Evolutionary conservation across 2,888 invertebrate genomes (phyloP).

Genomic region (Tethea ocularis): DNA sequence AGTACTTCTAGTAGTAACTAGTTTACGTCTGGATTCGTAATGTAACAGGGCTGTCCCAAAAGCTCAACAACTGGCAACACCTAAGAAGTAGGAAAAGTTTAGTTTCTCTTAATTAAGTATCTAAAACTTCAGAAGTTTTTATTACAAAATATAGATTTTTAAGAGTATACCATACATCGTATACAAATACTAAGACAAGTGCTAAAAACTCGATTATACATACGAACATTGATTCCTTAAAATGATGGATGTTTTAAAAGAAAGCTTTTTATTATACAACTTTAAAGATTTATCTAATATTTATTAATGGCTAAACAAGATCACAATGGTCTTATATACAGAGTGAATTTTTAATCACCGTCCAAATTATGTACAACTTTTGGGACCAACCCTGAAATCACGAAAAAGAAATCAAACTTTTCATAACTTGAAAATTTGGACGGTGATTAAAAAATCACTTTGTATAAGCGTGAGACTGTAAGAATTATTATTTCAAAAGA

Average conservation of each 20-base stretch:
- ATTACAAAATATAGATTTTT: constrained; percentile 6
- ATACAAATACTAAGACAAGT: constrained; percentile 9
- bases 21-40: constrained; percentile 2
- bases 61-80: background rate
- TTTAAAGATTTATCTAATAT: background rate
- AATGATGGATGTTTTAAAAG: background rate
- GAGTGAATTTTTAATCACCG: too few species aligned
- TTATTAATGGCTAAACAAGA: background rate
- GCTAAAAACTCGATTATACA: background rate
- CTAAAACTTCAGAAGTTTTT: constrained; percentile 10
- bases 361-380: too few species aligned
- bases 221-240: background rate
- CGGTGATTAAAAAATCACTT: too few species aligned
- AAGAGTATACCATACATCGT: constrained; percentile 10
- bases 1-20: background rate
- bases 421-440: too few species aligned
- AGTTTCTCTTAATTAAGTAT: background rate
- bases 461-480: too few species aligned
- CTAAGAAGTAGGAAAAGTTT: constrained; percentile 9
- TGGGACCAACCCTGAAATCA: too few species aligned
- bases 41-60: constrained; percentile 5
- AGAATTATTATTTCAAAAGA: background rate
- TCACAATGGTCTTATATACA: background rate
- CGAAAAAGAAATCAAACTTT: too few species aligned
- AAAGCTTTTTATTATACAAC: background rate